These are phyloP conservation scores for Notechis scutatus DNA, from an alignment of 2,113 vertebrate genomes.

Conservation along the genomic window DNA sequence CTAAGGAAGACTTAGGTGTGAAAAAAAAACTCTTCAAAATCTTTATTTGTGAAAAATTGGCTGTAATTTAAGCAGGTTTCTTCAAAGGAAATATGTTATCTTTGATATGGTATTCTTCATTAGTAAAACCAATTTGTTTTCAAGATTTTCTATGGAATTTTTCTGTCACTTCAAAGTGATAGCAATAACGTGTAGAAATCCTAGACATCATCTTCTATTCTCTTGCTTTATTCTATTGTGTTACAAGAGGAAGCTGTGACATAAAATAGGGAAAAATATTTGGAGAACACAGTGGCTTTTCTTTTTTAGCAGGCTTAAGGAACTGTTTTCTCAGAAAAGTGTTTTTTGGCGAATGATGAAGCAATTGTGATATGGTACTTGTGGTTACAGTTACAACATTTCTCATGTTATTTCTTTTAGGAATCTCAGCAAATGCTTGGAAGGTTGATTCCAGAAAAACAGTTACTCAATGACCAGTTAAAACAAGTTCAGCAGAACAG, in stretches of 20 bases:
- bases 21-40: neutral
- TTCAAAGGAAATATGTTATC: neutral
- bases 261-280: neutral
- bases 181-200: neutral
- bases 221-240: neutral
- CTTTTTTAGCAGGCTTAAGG: neutral
- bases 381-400: neutral
- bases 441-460: slow-evolving; percentile 94
- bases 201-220: neutral
- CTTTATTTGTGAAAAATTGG: neutral
- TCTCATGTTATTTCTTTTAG: slow-evolving; percentile 60
- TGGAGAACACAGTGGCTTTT: neutral
- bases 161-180: neutral
- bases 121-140: neutral
- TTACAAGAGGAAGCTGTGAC: too few species aligned
- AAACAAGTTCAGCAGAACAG: slow-evolving; percentile 97
- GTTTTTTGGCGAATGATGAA: neutral
- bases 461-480: slow-evolving; percentile 90
- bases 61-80: neutral
- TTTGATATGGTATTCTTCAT: neutral
- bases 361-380: neutral
- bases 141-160: neutral
- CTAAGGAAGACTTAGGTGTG: too few species aligned
- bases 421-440: slow-evolving; percentile 97
- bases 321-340: neutral